These are phyloP conservation scores for Drosophila nebulosa DNA, from an alignment of 1,140 invertebrate genomes.

Conservation along the genomic window DNA sequence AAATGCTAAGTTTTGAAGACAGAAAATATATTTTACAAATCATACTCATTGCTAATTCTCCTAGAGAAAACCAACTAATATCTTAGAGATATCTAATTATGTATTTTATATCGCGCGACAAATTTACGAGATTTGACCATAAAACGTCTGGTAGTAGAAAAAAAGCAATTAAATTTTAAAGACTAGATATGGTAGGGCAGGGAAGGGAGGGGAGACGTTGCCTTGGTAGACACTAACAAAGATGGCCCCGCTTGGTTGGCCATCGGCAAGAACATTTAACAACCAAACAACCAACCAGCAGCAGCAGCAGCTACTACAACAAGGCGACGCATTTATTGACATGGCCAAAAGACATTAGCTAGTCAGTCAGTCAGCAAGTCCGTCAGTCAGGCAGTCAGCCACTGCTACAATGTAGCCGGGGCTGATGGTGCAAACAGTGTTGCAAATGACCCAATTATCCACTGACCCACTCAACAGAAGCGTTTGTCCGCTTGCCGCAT, in stretches of 20 bases:
- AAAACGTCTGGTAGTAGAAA: constrained; percentile 18
- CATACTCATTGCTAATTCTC: no score
- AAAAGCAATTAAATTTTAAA: constrained; percentile 60
- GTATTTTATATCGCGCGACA: background rate
- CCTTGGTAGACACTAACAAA: constrained; percentile 30
- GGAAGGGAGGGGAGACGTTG: no score
- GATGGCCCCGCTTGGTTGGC: constrained; percentile 55
- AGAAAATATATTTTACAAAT: no score
- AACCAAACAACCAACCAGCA: constrained; percentile 19
- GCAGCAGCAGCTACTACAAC: constrained; percentile 14
- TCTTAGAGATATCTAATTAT: background rate
- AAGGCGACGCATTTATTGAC: constrained; percentile 67
- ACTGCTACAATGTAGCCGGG: constrained; percentile 24
- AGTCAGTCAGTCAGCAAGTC: background rate
- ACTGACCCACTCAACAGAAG: constrained; percentile 77
- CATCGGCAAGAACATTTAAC: constrained; percentile 21
- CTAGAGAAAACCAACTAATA: no score
- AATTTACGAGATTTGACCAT: constrained; percentile 1
- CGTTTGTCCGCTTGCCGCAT: constrained; percentile 43
- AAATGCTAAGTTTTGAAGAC: no score
- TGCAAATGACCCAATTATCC: constrained; percentile 81
- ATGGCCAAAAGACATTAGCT: constrained; percentile 74
- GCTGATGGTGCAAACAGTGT: constrained; percentile 77
- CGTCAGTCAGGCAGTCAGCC: background rate
- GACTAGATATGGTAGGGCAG: constrained; percentile 16